Conservation (phyloP, 2,888 invertebrate genomes). For the Ormyrus pomaceus region DNA sequence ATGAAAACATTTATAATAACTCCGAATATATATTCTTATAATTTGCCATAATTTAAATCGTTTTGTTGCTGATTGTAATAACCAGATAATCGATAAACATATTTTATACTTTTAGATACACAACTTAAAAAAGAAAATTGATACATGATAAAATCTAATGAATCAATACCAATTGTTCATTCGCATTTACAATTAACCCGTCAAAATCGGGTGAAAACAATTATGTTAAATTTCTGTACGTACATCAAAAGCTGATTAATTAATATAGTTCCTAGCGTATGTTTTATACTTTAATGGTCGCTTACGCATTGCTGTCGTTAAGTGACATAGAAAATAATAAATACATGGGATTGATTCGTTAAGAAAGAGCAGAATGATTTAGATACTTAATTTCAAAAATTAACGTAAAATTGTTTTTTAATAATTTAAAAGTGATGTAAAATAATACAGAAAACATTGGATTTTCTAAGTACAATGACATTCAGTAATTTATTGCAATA, state of each 20-base stretch:
- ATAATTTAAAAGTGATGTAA: slow-evolving; percentile 7
- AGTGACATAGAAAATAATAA: slow-evolving; percentile 1
- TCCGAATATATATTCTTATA: too few species aligned
- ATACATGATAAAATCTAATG: too few species aligned
- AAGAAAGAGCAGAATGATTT: neutral
- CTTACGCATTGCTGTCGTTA: too few species aligned
- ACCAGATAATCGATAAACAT: slow-evolving; percentile 16
- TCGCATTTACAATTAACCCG: too few species aligned
- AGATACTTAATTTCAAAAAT: slow-evolving; percentile 12
- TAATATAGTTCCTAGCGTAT: slow-evolving; percentile 54
- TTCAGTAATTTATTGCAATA: neutral
- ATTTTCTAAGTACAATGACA: neutral
- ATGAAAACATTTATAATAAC: neutral
- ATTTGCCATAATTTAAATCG: neutral
- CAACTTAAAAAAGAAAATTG: slow-evolving; percentile 7
- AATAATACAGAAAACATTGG: too few species aligned
- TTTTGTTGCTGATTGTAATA: neutral
- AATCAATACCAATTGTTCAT: too few species aligned
- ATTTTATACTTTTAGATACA: slow-evolving; percentile 48
- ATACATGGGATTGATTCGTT: slow-evolving; percentile 45
- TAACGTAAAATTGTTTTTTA: slow-evolving; percentile 13
- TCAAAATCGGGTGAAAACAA: neutral
- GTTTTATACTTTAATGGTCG: slow-evolving; percentile 50
- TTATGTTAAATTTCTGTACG: slow-evolving; percentile 43
- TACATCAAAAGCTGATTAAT: slow-evolving; percentile 26